phyloP scores from a whole-genome alignment of 2,113 vertebrate genomes.

The Miniopterus natalensis region DNA sequence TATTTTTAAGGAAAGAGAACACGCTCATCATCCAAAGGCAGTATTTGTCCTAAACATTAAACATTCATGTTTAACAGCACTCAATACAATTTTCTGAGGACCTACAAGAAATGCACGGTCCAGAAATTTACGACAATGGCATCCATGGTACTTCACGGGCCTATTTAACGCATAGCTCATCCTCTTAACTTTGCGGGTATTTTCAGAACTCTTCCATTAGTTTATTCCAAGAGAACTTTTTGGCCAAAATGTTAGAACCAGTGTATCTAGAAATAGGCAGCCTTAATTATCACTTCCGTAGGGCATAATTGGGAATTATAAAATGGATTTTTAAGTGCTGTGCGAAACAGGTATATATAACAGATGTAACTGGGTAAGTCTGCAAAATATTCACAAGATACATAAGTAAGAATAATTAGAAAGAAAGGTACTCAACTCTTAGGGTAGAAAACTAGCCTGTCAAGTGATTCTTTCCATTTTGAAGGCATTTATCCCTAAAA shows the following conservation, averaged over 20 bases:
- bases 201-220: slow-evolving; percentile 63
- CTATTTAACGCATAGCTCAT: slow-evolving; percentile 25
- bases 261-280: slow-evolving; percentile 39
- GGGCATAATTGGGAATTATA: slow-evolving; percentile 47
- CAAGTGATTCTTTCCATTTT: slow-evolving; percentile 68
- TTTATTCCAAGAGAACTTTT: slow-evolving; percentile 65
- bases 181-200: slow-evolving; percentile 51
- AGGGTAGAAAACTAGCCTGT: slow-evolving; percentile 73
- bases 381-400: slow-evolving; percentile 52
- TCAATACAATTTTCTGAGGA: background rate
- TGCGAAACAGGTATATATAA: slow-evolving; percentile 68
- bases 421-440: slow-evolving; percentile 65
- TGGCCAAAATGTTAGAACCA: slow-evolving; percentile 72
- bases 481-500: slow-evolving; percentile 76
- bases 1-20: slow-evolving; percentile 16
- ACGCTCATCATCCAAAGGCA: slow-evolving; percentile 20
- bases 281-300: slow-evolving; percentile 72
- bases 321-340: slow-evolving; percentile 50
- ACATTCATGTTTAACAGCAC: background rate
- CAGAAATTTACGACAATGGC: background rate
- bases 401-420: slow-evolving; percentile 70
- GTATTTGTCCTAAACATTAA: slow-evolving; percentile 38
- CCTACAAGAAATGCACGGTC: background rate
- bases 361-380: background rate
- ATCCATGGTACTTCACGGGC: background rate